Evolutionary conservation across 1,140 invertebrate species (phyloP), one percentile per base, ranked within the genome.

Genomic region (Camponotus pennsylvanicus): DNA sequence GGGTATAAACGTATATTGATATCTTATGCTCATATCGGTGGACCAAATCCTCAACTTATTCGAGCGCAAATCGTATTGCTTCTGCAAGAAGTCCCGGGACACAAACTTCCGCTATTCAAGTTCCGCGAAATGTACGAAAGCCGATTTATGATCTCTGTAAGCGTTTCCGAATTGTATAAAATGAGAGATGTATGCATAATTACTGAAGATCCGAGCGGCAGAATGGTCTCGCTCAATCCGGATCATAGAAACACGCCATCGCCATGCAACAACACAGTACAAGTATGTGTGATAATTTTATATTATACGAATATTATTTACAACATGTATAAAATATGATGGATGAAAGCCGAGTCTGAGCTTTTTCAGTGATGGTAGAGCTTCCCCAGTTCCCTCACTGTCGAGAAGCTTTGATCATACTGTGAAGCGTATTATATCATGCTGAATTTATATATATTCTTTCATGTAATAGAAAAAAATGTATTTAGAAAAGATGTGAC

Each of bases 81-180:
- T 42, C 88, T 97, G 32, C 96, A 96, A 94, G 96, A 98, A 93
- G 97, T 98, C 55, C 97, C 98, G 63, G 96, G 96, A 1, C 96
- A 97, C 91, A 96, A 96, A 87, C 95, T 98, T 85, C 98, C 98
- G 3, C 96, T 98, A 42, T 98, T 98, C 92, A 98, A 98, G 94
- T 98, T 98, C 89, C 96, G 98, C 76, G 97, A 98, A 94, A 95
- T 98, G 88, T 98, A 97, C 93, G 98, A 98, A 94, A 97, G 97
- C 89, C 96, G 98, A 80, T 98, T 97, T 92, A 96, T 98, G 93
- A 96, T 97, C 63, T 97, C 97, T 1, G 96, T 98, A 27, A 97
- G 97, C 89, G 96, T 98, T 1, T 97, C 97, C 1, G 98, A 98
- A 90, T 94, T 98, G 73, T 98, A 98, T 91, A 97, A 97, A 93